Evolutionary conservation across 2,888 invertebrate species (phyloP), one percentile per base, ranked within the genome.

Genomic region (Cerceris ruficornis): DNA sequence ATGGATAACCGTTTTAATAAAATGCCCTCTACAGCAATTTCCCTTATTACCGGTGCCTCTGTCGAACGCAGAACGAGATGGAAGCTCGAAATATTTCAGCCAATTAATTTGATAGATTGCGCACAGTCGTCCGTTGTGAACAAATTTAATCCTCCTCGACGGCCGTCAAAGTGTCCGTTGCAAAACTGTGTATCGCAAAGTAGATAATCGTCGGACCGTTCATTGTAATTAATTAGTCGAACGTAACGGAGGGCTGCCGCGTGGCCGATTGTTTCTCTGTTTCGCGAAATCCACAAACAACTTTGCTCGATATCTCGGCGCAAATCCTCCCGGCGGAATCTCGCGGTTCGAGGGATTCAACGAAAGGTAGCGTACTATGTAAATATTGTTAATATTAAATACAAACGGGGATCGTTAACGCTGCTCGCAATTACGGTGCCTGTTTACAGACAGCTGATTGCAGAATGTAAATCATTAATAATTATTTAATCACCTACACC

Each of bases 201-300:
- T 43, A 6, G 49, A 60, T 58, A 78, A 67, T 73, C 58, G 55
- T 50, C 50, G 6, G 46, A 60, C 42, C 28, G 42, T 43, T 71
- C 57, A 28, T n/a, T 9, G 52, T 43, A 64, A 73, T 76, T 76
- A 72, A 72, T 72, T 64, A 69, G 43, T 74, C 52, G 58, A 13
- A 13, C n/a, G n/a, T n/a, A n/a, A n/a, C 76, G 73, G 67, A 49
- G 28, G 71, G 46, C 54, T 46, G 46, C 46, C 2, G 6, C 9
- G 46, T 46, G 46, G 46, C 1, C 11, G 11, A 46, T 46, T 11
- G 11, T 46, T 46, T 11, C 46, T 11, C 8, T 46, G 6, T 11
- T 46, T 11, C 11, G 9, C 5, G 46, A 1, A 46, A 11, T 46
- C 46, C 9, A 1, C 11, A 46, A 46, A 46, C 11, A 46, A 46